Percentiles rank a stretch among this genome's conserved stretches.
These are phyloP conservation scores for Pseudopipra pipra DNA, from an alignment of 2,113 vertebrate species.

Conservation along the genomic window DNA sequence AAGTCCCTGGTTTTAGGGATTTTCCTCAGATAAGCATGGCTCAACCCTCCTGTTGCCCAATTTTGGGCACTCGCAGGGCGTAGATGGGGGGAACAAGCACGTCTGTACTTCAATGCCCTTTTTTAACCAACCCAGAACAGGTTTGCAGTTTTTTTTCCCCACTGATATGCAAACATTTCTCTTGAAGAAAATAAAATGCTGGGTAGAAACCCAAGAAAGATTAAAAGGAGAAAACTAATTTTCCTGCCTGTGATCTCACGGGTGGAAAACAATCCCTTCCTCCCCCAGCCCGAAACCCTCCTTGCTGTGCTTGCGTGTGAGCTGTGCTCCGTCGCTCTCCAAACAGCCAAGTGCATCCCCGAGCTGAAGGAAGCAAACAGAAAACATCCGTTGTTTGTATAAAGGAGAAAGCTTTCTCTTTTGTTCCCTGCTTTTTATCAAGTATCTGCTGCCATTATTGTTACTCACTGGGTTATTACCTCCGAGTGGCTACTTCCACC, in stretches of 20 bases:
- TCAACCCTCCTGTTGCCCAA: rapidly evolving
- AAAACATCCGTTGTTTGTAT: conserved; percentile 39
- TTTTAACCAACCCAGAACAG: not conserved
- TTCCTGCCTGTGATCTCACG: conserved; percentile 9
- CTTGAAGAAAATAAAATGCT: conserved; percentile 4
- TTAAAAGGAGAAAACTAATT: conserved; percentile 21
- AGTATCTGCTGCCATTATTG: conserved; percentile 54
- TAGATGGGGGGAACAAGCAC: not conserved
- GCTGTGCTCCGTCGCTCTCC: not conserved
- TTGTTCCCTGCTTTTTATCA: conserved; percentile 48
- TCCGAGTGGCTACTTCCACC: conserved; percentile 59
- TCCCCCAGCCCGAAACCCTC: not conserved
- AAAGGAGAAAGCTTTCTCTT: conserved; percentile 56
- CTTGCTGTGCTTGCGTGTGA: not conserved
- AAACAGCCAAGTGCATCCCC: conserved; percentile 28
- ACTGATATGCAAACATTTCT: not conserved
- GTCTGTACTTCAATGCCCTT: not conserved
- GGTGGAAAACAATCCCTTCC: not conserved
- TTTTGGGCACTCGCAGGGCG: not conserved
- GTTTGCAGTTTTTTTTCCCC: not conserved
- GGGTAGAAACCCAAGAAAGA: conserved; percentile 1
- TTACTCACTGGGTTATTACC: conserved; percentile 60
- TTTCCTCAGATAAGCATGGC: not conserved
- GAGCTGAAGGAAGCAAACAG: conserved; percentile 32
- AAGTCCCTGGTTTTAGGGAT: not conserved